Evolutionary conservation across 2,888 invertebrate species (phyloP), one percentile per base, ranked within the genome.

Genomic region (Hoplodrina ambigua): DNA sequence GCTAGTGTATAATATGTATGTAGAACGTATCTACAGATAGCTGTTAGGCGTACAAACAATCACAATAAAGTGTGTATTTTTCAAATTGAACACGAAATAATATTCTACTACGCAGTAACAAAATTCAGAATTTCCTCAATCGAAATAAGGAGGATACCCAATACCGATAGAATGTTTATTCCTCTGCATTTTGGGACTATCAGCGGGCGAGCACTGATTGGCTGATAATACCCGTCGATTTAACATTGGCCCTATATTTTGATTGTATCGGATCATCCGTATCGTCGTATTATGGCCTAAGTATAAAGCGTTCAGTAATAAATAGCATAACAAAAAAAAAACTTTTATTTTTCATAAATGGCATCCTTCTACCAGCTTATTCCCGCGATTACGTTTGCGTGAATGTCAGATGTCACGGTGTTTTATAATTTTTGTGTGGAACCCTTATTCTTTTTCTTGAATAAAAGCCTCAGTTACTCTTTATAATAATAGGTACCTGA

Each of bases 171-270:
- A 74, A 41, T 57, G 44, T 60, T 59, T 73, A 57, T 56, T 15
- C 50, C 15, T 33, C 8, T 55, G 53, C 62, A 19, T 52, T 56
- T 65, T 59, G 15, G 62, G 30, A 33, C 64, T 57, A 69, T 69
- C 50, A 60, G 17, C 20, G 53, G 57, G 55, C 64, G 67, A 74
- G 69, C 69, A 70, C 73, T 70, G 75, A 78, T 78, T 73, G 75
- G 70, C 61, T 71, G 63, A 78, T 77, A 78, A 78, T 75, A 77
- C 63, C 65, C 66, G 67, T 49, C 70, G 62, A 78, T 69, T 75
- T 82, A 72, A 73, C 73, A 60, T 25, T 25, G 58, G 44, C n/a
- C 53, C 70, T 71, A 66, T 73, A 77, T 74, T 73, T 65, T 70
- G 59, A 60, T 70, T 76, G 54, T 63, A 20, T 58, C 19, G 20